Base-by-base conservation (phyloP, 2,113 vertebrate species). In the Myrmecophaga tridactyla region DNA sequence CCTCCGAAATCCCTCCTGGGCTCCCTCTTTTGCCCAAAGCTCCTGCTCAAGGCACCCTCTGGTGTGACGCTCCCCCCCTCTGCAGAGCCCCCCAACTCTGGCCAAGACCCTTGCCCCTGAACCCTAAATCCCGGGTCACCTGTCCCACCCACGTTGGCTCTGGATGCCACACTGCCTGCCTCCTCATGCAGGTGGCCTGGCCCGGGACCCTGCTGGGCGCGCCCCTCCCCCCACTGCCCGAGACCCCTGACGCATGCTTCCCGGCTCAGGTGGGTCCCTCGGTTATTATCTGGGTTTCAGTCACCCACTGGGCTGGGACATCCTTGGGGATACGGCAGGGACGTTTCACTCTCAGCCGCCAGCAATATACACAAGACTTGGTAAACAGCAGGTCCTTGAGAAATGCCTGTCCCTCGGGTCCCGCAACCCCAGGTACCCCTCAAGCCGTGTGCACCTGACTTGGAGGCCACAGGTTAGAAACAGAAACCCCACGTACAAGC, bases 301-400 rank as follows among this genome's bases (percentile, higher is more conserved):
- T 81, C 69, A 80, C 51, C 46, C 80, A 46, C 58, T n/a, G 51
- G 67, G 62, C 15, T 81, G 65, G 76, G 72, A 82, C 60, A 53
- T 48, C 27, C 56, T 25, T 6, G 39, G 48, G n/a, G 51, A 69
- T n/a, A 70, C 75, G 23, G 27, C 60, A 29, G n/a, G 84, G 20
- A 41, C 39, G 18, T 72, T 36, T 85, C 56, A 70, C 63, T n/a
- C 36, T 63, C 46, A 65, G 36, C 53, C 29, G 62, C 51, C 8
- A n/a, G 23, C 41, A 67, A 15, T 56, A 67, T 94, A 39, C 85
- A 86, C 39, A 82, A 41, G 48, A 29, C 63, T 51, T 78, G 9
- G n/a, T 15, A 87, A 94, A 91, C 2, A 72, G 36, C 31, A 31
- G 75, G 81, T 56, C 91, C 91, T 72, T 89, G 36, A 58, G 75